Conservation (phyloP, 2,888 invertebrate species). For the Thymelicus sylvestris region DNA sequence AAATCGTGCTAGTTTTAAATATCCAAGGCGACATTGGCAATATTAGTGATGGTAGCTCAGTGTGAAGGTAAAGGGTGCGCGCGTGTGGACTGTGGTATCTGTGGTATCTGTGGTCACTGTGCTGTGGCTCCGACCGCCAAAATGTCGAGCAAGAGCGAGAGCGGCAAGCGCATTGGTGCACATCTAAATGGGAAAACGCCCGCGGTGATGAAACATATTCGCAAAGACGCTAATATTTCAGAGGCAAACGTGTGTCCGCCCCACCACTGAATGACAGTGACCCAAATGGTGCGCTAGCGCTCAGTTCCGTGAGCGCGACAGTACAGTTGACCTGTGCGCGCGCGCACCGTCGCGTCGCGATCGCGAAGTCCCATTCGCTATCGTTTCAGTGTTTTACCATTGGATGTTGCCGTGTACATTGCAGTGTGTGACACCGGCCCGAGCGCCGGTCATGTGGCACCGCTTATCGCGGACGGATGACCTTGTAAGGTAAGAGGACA, state of each 20-base stretch:
- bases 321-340: slow-evolving; percentile 56
- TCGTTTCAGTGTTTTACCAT: slow-evolving; percentile 72
- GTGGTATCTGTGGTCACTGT: too few relatives aligned
- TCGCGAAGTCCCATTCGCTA: slow-evolving; percentile 56
- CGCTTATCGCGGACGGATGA: slow-evolving; percentile 55
- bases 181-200: slow-evolving; percentile 71
- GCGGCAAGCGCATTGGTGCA: slow-evolving; percentile 68
- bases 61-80: slow-evolving; percentile 38
- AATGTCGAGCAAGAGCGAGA: slow-evolving; percentile 57
- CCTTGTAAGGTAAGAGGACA: slow-evolving; percentile 65
- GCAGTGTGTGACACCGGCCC: slow-evolving; percentile 69
- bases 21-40: slow-evolving; percentile 6
- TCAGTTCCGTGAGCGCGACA: slow-evolving; percentile 80
- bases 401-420: slow-evolving; percentile 75
- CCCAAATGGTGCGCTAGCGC: slow-evolving; percentile 82
- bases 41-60: slow-evolving; percentile 14
- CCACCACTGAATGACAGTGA: slow-evolving; percentile 82
- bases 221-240: slow-evolving; percentile 80
- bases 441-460: slow-evolving; percentile 55
- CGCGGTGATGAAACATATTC: slow-evolving; percentile 76
- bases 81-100: slow-evolving; percentile 41
- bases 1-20: not conserved
- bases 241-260: slow-evolving; percentile 77
- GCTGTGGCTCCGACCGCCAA: slow-evolving; percentile 49
- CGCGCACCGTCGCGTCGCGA: slow-evolving; percentile 47